Evolutionary conservation across 2,797 vertebrate species (phyloP).

Genomic region (Echeneis naucrates): DNA sequence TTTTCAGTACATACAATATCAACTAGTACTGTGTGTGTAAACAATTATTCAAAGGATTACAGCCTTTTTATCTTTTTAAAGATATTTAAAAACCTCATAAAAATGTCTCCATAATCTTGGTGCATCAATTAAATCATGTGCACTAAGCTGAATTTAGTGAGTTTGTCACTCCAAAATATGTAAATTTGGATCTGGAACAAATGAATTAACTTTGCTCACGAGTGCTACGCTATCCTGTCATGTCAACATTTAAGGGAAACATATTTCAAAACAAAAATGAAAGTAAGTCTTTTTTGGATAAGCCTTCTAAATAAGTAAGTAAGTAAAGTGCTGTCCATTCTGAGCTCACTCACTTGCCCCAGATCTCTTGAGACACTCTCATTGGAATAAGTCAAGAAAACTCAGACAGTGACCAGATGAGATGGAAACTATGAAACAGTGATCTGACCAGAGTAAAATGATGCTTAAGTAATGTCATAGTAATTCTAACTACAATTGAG

Average conservation of each 20-base stretch:
- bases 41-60: not conserved
- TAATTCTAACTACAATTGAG: slow-evolving; percentile 11
- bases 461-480: slow-evolving; percentile 14
- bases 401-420: not conserved
- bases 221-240: not conserved
- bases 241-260: slow-evolving; percentile 5
- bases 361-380: slow-evolving; percentile 1
- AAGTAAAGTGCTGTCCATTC: slow-evolving; percentile 26
- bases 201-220: not conserved
- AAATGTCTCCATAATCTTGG: not conserved
- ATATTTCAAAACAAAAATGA: not conserved
- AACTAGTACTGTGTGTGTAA: too few relatives aligned
- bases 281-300: not conserved
- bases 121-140: not conserved
- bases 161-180: not conserved
- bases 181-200: not conserved
- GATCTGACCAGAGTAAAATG: slow-evolving; percentile 26
- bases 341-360: slow-evolving; percentile 30
- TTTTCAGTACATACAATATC: not conserved
- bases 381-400: slow-evolving; percentile 15
- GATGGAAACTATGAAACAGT: slow-evolving; percentile 16
- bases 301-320: slow-evolving; percentile 19
- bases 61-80: not conserved
- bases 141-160: too few relatives aligned
- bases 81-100: not conserved